Evolutionary conservation across 2,113 vertebrate species (phyloP).

Genomic region (Chitala chitala): DNA sequence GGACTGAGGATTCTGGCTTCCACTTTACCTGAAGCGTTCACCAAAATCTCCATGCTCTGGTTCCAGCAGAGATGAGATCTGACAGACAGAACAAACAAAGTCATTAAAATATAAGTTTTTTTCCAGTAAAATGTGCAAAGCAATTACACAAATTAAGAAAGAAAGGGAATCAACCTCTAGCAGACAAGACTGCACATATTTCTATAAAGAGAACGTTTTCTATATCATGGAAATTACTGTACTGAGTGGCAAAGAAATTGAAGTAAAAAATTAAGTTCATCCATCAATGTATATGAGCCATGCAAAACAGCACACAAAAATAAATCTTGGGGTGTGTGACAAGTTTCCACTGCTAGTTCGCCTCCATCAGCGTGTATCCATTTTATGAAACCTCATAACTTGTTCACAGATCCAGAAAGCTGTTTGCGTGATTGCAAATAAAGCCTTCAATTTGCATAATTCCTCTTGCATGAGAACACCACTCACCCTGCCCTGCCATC

Average conservation of each 20-base stretch:
- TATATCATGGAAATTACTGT: constrained; percentile 60
- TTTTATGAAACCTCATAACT: constrained; percentile 43
- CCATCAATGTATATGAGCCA: constrained; percentile 73
- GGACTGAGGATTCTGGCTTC: not conserved
- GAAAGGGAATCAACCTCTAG: not conserved
- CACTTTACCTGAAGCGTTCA: not conserved
- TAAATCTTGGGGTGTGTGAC: constrained; percentile 59
- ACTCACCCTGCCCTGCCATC: not conserved
- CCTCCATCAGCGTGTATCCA: constrained; percentile 45
- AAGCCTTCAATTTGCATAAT: not conserved
- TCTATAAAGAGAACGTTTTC: constrained; percentile 52
- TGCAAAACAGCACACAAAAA: constrained; percentile 57
- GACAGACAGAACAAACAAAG: constrained; percentile 19
- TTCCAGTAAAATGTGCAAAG: constrained; percentile 8
- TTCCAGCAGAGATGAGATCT: constrained; percentile 18
- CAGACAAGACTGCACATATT: constrained; percentile 30
- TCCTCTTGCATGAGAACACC: not conserved
- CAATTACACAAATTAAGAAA: constrained; percentile 11
- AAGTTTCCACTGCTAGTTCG: constrained; percentile 45
- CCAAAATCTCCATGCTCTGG: constrained; percentile 1
- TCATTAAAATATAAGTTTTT: not conserved
- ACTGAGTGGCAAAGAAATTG: constrained; percentile 62
- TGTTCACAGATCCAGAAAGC: constrained; percentile 24
- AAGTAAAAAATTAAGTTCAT: constrained; percentile 71
- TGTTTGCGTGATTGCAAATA: constrained; percentile 14